These are phyloP conservation scores for Pituophis catenifer DNA, from an alignment of 2,113 vertebrate genomes.

Conservation along the genomic window DNA sequence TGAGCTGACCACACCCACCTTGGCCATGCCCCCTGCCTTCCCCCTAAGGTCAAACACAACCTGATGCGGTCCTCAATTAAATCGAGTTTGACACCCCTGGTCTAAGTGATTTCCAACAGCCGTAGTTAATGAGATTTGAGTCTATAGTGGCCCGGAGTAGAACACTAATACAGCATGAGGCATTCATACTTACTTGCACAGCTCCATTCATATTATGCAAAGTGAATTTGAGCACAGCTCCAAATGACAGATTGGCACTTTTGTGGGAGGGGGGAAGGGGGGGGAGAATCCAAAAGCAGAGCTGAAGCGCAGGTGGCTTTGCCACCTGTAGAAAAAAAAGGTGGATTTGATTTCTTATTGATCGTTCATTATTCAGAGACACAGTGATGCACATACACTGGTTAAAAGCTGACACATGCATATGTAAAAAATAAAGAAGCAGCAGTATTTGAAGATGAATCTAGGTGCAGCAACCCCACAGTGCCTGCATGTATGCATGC, in stretches of 20 bases:
- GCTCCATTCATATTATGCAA: conserved; percentile 49
- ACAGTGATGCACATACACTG: not conserved
- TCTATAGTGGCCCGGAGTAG: conserved; percentile 56
- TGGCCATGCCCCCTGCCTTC: too few relatives aligned
- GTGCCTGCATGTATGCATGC: not conserved
- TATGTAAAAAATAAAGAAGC: not conserved
- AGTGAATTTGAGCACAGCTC: conserved; percentile 40
- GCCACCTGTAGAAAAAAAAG: conserved; percentile 23
- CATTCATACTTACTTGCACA: conserved; percentile 40
- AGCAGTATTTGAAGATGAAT: not conserved
- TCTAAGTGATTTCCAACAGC: conserved; percentile 58
- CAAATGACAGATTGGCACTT: conserved; percentile 52
- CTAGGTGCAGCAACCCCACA: not conserved
- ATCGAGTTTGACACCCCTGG: not conserved
- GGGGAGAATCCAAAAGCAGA: not conserved
- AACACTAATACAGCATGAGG: conserved; percentile 42
- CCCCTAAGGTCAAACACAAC: too few relatives aligned
- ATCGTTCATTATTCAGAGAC: not conserved
- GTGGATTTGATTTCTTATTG: conserved; percentile 19
- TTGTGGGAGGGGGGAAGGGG: not conserved
- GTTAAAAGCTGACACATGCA: not conserved
- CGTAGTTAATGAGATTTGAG: conserved; percentile 63
- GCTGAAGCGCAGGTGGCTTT: conserved; percentile 19
- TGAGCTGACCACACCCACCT: too few relatives aligned
- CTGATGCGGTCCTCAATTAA: too few relatives aligned